Percentiles rank a stretch among this genome's conserved stretches.
These are phyloP conservation scores for Eleginops maclovinus DNA, from an alignment of 2,113 vertebrate species.

Conservation along the genomic window DNA sequence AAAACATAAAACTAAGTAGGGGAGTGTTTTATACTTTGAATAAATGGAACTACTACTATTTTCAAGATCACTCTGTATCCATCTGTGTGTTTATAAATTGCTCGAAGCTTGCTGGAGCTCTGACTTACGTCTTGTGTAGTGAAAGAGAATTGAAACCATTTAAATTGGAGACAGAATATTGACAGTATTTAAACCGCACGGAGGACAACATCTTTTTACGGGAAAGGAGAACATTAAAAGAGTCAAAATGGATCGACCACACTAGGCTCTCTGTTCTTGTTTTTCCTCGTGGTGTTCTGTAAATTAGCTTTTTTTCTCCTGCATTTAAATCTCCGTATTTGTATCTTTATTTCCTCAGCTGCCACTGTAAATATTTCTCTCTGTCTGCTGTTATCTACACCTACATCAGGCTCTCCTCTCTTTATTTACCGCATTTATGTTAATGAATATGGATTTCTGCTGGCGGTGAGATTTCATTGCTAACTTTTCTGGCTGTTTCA, in stretches of 20 bases:
- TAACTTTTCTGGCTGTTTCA: slow-evolving; percentile 59
- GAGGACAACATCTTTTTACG: slow-evolving; percentile 68
- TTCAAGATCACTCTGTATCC: slow-evolving; percentile 8
- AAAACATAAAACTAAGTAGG: neutral
- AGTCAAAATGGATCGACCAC: slow-evolving; percentile 61
- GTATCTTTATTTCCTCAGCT: slow-evolving; percentile 19
- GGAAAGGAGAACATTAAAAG: slow-evolving; percentile 62
- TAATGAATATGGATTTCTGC: slow-evolving; percentile 77
- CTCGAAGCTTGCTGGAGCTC: slow-evolving; percentile 33
- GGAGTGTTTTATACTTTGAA: slow-evolving; percentile 27
- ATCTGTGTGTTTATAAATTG: slow-evolving; percentile 47
- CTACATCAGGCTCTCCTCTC: slow-evolving; percentile 12
- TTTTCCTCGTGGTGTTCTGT: slow-evolving; percentile 12
- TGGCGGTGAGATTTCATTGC: slow-evolving; percentile 30
- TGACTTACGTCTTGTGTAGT: slow-evolving; percentile 65
- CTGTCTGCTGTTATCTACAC: slow-evolving; percentile 49
- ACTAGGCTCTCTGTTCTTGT: slow-evolving; percentile 28
- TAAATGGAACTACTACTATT: neutral
- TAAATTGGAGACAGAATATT: slow-evolving; percentile 77
- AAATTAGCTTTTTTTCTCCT: slow-evolving; percentile 33
- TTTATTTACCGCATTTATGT: slow-evolving; percentile 73
- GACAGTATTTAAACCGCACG: slow-evolving; percentile 68
- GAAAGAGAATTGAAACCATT: slow-evolving; percentile 74
- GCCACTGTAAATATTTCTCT: slow-evolving; percentile 25
- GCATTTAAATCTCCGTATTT: slow-evolving; percentile 42